Conservation (phyloP, 1,140 invertebrate species). For the Manduca sexta region DNA sequence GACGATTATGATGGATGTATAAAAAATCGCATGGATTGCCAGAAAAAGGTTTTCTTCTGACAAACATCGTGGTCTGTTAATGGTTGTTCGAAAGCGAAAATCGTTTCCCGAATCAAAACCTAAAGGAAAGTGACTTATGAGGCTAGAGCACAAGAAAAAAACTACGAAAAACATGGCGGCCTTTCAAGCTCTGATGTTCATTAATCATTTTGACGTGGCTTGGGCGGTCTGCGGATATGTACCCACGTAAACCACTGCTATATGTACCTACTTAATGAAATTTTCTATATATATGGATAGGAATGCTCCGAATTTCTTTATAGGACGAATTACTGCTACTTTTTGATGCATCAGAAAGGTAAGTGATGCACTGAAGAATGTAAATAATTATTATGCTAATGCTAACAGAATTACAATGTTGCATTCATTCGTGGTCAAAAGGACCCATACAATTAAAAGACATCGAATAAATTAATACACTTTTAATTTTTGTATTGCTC, state of each 20-base stretch:
- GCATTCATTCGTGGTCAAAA: neutral
- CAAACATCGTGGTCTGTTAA: too few species aligned
- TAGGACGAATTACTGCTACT: too few species aligned
- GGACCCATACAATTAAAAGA: neutral
- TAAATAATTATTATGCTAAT: neutral
- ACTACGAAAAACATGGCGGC: constrained; percentile 38
- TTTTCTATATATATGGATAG: constrained; percentile 4
- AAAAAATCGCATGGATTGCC: too few species aligned
- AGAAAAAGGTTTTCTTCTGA: too few species aligned
- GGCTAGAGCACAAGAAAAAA: constrained; percentile 28
- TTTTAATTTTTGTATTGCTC: neutral
- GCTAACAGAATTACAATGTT: neutral
- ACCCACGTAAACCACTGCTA: neutral
- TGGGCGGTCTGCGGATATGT: constrained; percentile 8
- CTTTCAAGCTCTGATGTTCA: constrained; percentile 18
- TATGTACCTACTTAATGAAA: constrained; percentile 20
- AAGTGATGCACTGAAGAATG: too few species aligned
- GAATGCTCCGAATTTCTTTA: neutral
- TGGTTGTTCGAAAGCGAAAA: too few species aligned
- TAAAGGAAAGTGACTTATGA: constrained; percentile 16
- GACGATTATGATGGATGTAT: too few species aligned
- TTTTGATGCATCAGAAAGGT: too few species aligned
- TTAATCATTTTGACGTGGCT: constrained; percentile 10
- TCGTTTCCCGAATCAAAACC: neutral
- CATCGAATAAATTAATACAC: neutral